phyloP scores from a whole-genome alignment of 2,797 vertebrate genomes.

The Lindbergichthys nudifrons region DNA sequence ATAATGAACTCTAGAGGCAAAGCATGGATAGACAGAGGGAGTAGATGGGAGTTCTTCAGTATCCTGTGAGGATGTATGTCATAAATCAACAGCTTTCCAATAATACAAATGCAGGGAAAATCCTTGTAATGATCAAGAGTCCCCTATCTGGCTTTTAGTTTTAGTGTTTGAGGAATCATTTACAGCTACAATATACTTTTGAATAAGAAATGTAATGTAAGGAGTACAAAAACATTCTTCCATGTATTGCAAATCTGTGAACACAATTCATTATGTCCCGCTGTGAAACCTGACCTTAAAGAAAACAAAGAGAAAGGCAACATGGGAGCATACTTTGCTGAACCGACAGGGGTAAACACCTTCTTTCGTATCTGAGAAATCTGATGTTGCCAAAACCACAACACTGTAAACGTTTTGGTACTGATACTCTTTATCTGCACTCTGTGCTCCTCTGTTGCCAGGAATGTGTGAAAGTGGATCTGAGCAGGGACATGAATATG shows the following conservation, averaged over 20 bases:
- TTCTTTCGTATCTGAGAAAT: constrained; percentile 68
- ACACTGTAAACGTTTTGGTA: constrained; percentile 68
- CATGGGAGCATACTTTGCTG: constrained; percentile 46
- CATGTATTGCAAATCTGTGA: constrained; percentile 51
- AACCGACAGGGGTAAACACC: constrained; percentile 62
- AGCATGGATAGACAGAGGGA: constrained; percentile 39
- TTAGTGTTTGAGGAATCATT: constrained; percentile 21
- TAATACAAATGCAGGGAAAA: constrained; percentile 35
- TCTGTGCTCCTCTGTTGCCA: constrained; percentile 61
- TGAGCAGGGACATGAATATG: constrained; percentile 53
- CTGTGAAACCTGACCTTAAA: constrained; percentile 68
- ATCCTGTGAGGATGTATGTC: constrained; percentile 29
- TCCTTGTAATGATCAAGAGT: constrained; percentile 20
- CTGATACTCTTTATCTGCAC: constrained; percentile 70
- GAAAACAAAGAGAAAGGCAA: constrained; percentile 60
- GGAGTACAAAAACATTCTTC: constrained; percentile 18
- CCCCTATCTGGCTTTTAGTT: constrained; percentile 10
- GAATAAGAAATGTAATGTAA: constrained; percentile 25
- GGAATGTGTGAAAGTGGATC: constrained; percentile 79
- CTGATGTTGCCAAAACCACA: constrained; percentile 76
- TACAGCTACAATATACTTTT: constrained; percentile 11
- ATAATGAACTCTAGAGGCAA: constrained; percentile 52
- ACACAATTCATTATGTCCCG: constrained; percentile 50
- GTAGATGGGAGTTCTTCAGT: constrained; percentile 45
- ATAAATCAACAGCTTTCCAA: constrained; percentile 26